Evolutionary conservation across 2,888 invertebrate species (phyloP), one percentile per base, ranked within the genome.

Genomic region (Mactromeris polynyma): DNA sequence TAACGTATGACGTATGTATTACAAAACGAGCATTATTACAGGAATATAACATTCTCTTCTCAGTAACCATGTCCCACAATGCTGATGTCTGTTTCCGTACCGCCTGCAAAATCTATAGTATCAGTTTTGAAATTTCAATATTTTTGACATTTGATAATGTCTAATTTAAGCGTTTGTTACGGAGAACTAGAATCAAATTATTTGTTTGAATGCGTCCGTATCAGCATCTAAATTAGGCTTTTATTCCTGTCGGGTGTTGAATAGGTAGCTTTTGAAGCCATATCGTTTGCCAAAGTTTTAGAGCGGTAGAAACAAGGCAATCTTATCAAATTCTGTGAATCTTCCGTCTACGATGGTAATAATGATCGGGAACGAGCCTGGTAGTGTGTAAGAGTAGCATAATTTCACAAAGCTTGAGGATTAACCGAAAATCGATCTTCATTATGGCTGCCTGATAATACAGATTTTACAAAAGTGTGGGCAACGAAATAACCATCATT

Each of bases 381-480:
- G 33, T 73, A 2, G 36, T 26, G 33, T 36, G 36, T 51, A 51
- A 46, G 38, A 54, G 84, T 26, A 54, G 77, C 36, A 84, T 84
- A 84, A 84, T 84, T 51, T 54, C 21, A 78, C 40, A 46, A 51
- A 77, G 84, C 84, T 54, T 73, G 81, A 69, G 78, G 46, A 85
- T 85, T 85, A 46, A 69, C 42, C 42, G 86, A 83, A 85, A 87
- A 91, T 89, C 89, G 91, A 89, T 91, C 89, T 84, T 86, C 84
- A 88, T 89, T 89, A 89, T 73, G 31, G 84, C 54, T 40, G 58
- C 77, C 40, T 83, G 84, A 84, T 91, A 91, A 89, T 89, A 87
- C 88, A 81, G 91, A 89, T 91, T 91, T 88, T 88, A 86, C 89
- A 86, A 88, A 88, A 83, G 88, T 88, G 91, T 84, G 91, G 85